These are phyloP conservation scores for Oreonectes daqikongensis DNA, from an alignment of 2,797 vertebrate genomes.

Conservation along the genomic window DNA sequence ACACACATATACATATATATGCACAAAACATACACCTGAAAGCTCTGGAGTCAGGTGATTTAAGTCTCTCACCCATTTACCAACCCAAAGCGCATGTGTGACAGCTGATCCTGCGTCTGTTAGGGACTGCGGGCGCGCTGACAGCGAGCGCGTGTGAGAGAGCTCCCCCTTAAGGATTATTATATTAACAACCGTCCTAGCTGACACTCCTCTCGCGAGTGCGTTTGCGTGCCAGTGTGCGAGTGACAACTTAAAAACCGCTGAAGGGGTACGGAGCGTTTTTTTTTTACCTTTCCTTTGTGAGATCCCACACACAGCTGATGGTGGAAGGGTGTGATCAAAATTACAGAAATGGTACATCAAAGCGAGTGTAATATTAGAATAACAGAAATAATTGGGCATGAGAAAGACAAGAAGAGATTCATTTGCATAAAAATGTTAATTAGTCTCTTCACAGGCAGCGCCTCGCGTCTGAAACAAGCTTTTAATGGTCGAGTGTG, in stretches of 20 bases:
- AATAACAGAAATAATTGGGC: constrained; percentile 82
- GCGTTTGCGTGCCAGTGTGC: constrained; percentile 22
- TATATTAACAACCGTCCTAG: constrained; percentile 12
- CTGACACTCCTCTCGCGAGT: constrained; percentile 14
- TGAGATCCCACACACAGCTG: constrained; percentile 38
- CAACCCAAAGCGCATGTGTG: constrained; percentile 14
- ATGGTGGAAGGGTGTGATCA: constrained; percentile 92
- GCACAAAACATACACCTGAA: neutral
- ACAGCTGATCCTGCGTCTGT: constrained; percentile 32
- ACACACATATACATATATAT: too few relatives aligned
- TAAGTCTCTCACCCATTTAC: constrained; percentile 17
- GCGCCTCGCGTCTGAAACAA: constrained; percentile 82
- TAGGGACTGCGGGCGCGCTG: constrained; percentile 9
- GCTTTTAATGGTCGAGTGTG: constrained; percentile 78
- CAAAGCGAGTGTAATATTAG: constrained; percentile 86
- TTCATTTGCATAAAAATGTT: constrained; percentile 98
- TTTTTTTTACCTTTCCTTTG: constrained; percentile 38
- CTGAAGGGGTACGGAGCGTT: constrained; percentile 17
- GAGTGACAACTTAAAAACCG: neutral
- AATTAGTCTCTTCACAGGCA: constrained; percentile 94
- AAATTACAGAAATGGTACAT: constrained; percentile 98
- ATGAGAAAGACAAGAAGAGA: constrained; percentile 71
- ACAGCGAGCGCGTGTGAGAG: constrained; percentile 42
- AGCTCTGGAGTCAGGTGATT: constrained; percentile 7
- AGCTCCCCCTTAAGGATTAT: constrained; percentile 50